phyloP scores from a whole-genome alignment of 2,797 vertebrate genomes.

The Vespertilio murinus region DNA sequence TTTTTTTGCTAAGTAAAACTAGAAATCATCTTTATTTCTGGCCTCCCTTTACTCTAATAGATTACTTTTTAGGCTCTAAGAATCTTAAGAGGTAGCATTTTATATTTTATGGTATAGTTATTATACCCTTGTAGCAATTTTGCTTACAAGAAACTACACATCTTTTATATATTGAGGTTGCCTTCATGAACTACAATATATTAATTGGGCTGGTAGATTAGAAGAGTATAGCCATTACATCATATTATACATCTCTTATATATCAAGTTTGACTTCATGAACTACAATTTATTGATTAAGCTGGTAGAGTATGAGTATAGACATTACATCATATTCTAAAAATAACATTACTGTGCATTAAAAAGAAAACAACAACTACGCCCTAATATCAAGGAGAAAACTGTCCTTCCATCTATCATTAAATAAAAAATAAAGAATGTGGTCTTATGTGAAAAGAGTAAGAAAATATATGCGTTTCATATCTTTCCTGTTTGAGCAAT shows the following conservation, averaged over 20 bases:
- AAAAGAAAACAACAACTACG: not conserved
- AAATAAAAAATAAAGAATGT: conserved; percentile 17
- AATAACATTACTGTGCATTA: not conserved
- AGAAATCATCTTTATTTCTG: not conserved
- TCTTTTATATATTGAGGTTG: not conserved
- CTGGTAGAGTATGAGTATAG: not conserved
- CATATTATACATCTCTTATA: not conserved
- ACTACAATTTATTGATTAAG: not conserved
- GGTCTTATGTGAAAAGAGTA: conserved; percentile 10
- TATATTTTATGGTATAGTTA: conserved; percentile 35
- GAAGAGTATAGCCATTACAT: not conserved
- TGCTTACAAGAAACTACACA: not conserved
- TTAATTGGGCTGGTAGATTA: not conserved
- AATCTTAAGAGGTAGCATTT: conserved; percentile 15
- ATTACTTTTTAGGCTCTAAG: not conserved
- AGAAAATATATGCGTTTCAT: not conserved
- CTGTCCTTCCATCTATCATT: not conserved
- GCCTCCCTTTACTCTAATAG: not conserved
- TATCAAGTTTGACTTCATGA: not conserved
- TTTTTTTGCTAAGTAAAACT: not conserved
- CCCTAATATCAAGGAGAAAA: not conserved
- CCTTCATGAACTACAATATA: not conserved
- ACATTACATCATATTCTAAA: not conserved
- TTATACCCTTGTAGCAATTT: not conserved
- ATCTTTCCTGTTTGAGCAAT: not conserved